Percentiles rank a stretch among this genome's conserved stretches.
phyloP scores from a whole-genome alignment of 2,797 vertebrate species.

The Clarias laeviceps region DNA sequence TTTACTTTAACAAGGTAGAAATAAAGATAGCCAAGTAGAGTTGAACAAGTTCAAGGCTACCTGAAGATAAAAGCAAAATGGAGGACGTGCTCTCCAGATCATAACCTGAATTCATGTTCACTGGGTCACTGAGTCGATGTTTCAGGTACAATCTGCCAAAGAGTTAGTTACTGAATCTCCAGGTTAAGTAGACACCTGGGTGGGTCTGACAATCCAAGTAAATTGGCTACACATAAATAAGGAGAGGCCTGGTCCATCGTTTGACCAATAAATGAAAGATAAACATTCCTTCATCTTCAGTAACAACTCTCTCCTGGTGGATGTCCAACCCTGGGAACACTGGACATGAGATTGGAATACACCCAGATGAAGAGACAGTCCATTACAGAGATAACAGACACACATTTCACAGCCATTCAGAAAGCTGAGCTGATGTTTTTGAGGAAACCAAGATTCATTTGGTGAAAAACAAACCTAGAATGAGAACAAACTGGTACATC shows the following conservation, averaged over 20 bases:
- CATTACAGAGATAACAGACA: not conserved
- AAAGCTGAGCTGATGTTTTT: not conserved
- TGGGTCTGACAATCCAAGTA: not conserved
- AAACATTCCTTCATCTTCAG: not conserved
- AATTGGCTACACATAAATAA: not conserved
- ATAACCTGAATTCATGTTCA: not conserved
- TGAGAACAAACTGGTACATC: not conserved
- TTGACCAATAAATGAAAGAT: not conserved
- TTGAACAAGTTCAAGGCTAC: constrained; percentile 3
- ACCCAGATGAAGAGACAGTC: not conserved
- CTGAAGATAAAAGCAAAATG: not conserved
- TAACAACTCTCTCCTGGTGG: not conserved
- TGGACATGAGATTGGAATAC: not conserved
- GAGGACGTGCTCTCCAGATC: not conserved
- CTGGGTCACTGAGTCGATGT: not conserved
- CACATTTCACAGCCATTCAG: not conserved
- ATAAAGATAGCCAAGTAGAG: not conserved
- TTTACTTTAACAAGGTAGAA: not conserved
- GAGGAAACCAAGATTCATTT: not conserved
- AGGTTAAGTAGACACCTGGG: not conserved
- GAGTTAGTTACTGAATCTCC: not conserved
- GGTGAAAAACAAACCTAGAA: not conserved
- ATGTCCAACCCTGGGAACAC: not conserved
- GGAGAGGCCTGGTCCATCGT: not conserved
- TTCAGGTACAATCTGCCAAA: not conserved